Evolutionary conservation across 35 echinoderm and acorn worm genomes (phyloP), one percentile per base, ranked within the genome.

Genomic region (Stichopus chloronotus): DNA sequence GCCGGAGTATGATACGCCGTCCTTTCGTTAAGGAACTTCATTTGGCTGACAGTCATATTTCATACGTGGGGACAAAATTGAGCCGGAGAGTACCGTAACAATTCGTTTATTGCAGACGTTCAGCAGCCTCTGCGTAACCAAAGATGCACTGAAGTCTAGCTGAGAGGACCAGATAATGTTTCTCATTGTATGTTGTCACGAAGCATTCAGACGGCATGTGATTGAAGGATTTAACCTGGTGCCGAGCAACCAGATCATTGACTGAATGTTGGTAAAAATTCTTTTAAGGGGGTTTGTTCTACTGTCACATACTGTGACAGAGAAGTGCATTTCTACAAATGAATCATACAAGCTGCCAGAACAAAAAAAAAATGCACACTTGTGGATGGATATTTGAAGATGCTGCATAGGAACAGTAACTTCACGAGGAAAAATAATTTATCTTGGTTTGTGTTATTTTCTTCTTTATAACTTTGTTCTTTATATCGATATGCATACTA

Each of bases 1-100:
- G 25, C 55, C 7, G 43, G 19, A 83, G 80, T 83, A 83, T 83
- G 25, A 55, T 83, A 83, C 55, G 52, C 80, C 53, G 61, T 19
- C 61, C 61, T 65, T 14, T 65, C 55, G 80, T 55, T 56, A 83
- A n/a, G 80, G 55, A 83, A 58, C 57, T 58, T 85, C 82, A 85
- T 58, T 58, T 85, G 82, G 82, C 55, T 85, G 82, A 85, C 82
- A 85, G 54, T 85, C 55, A 58, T 85, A 85, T 58, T 4, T 61
- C 43, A 82, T 55, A 82, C 52, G 17, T 82, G 79, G 12, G 30
- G 43, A 12, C 55, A 55, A 82, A 78, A 82, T 55, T 82, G 79
- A 82, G 79, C 55, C 24, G 55, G 22, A 82, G 52, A 82, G 79
- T 55, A 53, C 79, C 17, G 8, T 82, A 9, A 82, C 79, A 82